phyloP scores from a whole-genome alignment of 2,797 vertebrate genomes.

The Manis pentadactyla region DNA sequence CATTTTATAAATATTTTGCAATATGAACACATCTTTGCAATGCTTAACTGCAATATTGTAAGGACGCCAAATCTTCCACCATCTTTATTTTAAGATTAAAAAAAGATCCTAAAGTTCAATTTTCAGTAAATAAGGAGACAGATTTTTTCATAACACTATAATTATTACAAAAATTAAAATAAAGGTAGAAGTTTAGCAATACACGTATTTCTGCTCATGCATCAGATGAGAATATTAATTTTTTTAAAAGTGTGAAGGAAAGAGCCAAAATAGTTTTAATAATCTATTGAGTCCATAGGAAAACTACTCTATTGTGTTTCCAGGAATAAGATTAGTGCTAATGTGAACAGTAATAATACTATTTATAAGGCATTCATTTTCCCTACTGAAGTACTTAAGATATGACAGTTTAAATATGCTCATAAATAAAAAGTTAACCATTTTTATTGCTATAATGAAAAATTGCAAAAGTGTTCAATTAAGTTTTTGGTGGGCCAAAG shows the following conservation, averaged over 20 bases:
- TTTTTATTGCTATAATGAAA: background rate
- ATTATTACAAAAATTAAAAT: conserved; percentile 55
- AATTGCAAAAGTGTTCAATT: background rate
- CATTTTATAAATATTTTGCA: conserved; percentile 76
- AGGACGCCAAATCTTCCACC: conserved; percentile 55
- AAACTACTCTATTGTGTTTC: conserved; percentile 13
- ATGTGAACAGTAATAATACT: conserved; percentile 20
- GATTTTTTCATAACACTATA: conserved; percentile 53
- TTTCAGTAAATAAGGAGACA: conserved; percentile 35
- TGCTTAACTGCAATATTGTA: conserved; percentile 64
- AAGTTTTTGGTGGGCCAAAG: background rate
- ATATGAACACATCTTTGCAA: conserved; percentile 65
- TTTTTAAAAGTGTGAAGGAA: background rate
- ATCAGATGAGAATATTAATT: background rate
- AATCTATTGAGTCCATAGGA: conserved; percentile 10
- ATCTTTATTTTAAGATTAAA: conserved; percentile 39
- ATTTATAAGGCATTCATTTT: conserved; percentile 45
- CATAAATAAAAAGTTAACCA: conserved; percentile 28
- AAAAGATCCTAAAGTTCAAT: background rate
- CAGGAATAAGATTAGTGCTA: background rate
- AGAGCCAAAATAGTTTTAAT: background rate
- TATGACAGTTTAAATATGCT: background rate
- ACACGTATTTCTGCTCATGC: conserved; percentile 8
- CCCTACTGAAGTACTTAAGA: background rate
- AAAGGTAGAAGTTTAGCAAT: background rate